Conservation (phyloP, 2,888 invertebrate genomes). For the Desoria tigrina region DNA sequence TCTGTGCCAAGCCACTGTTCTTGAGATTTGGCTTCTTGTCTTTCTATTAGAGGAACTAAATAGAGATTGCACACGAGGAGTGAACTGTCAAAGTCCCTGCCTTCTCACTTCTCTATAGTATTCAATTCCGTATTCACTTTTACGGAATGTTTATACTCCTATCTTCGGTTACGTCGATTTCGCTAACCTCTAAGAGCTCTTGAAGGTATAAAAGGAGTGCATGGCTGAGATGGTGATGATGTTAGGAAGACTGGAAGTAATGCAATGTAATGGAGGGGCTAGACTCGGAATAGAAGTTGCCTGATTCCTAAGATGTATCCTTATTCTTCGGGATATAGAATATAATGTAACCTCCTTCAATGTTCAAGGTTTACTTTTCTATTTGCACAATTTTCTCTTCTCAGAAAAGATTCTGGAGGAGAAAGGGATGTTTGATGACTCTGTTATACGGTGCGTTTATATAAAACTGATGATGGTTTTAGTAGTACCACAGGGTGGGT, state of each 20-base stretch:
- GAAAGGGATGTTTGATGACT: no score
- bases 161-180: no score
- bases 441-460: not conserved
- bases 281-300: not conserved
- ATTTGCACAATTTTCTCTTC: not conserved
- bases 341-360: constrained; percentile 2
- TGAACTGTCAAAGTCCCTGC: not conserved
- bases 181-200: no score
- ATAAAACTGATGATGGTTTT: not conserved
- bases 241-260: constrained; percentile 7
- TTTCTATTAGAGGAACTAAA: not conserved
- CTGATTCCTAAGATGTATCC: not conserved
- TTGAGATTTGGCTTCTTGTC: not conserved
- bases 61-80: not conserved
- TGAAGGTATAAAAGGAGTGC: no score
- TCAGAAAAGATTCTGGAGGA: not conserved
- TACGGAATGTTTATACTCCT: no score
- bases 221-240: not conserved
- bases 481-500: no score
- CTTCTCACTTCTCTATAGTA: no score
- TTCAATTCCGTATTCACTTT: no score
- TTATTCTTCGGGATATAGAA: not conserved
- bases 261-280: not conserved
- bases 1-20: constrained; percentile 5
- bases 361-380: not conserved